phyloP scores from a whole-genome alignment of 1,140 invertebrate species.

The Macrocentrus cingulum region DNA sequence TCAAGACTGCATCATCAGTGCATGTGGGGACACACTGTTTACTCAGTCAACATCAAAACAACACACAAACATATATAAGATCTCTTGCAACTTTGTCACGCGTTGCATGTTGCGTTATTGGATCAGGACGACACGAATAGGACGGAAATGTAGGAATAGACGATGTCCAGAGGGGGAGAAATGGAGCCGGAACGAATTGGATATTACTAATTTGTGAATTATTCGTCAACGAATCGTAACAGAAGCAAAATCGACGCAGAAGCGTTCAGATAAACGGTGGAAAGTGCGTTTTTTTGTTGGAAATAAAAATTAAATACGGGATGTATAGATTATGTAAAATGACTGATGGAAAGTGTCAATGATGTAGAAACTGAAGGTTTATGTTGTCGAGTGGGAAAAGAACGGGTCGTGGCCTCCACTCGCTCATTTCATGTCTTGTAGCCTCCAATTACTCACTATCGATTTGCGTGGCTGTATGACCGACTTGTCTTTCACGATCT shows the following conservation, averaged over 20 bases:
- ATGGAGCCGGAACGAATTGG: constrained; percentile 38
- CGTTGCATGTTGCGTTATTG: too few species aligned
- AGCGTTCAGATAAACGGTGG: too few species aligned
- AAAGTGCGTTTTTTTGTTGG: too few species aligned
- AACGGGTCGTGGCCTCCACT: constrained; percentile 9
- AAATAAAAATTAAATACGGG: too few species aligned
- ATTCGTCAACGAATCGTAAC: too few species aligned
- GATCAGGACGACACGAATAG: too few species aligned
- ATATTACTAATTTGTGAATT: not conserved
- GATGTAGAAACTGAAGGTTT: not conserved
- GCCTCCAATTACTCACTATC: constrained; percentile 4
- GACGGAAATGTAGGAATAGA: too few species aligned
- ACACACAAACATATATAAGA: too few species aligned
- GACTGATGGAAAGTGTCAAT: not conserved
- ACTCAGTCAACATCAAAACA: too few species aligned
- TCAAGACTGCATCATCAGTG: constrained; percentile 1
- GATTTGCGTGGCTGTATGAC: not conserved
- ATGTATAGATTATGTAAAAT: not conserved
- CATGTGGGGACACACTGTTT: too few species aligned
- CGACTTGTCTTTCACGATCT: not conserved
- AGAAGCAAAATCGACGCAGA: too few species aligned
- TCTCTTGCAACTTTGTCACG: too few species aligned
- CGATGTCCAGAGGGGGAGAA: constrained; percentile 28
- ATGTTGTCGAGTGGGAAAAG: not conserved
- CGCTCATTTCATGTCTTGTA: not conserved